Conservation (phyloP, 2,113 vertebrate genomes). For the Emydocephalus ijimae region DNA sequence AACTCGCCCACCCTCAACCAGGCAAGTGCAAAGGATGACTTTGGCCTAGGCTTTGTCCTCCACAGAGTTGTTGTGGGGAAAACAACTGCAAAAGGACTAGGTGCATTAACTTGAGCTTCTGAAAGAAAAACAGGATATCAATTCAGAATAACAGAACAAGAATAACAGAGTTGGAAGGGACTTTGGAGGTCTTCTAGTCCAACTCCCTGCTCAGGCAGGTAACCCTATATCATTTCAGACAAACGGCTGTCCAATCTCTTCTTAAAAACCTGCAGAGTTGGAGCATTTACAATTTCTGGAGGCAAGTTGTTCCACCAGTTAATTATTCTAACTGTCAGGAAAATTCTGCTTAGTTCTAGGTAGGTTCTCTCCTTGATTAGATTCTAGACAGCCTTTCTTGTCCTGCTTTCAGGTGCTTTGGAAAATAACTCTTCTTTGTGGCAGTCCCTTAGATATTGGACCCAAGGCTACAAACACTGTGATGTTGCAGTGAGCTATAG, state of each 20-base stretch:
- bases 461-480: not conserved
- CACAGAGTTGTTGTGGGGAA: not conserved
- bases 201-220: not conserved
- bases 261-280: no score
- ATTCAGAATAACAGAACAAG: not conserved
- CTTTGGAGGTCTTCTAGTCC: not conserved
- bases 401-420: no score
- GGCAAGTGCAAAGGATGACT: not conserved
- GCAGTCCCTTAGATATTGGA: not conserved
- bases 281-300: no score
- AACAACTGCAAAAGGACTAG: not conserved
- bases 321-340: no score
- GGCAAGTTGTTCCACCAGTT: no score
- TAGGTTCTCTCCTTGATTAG: no score
- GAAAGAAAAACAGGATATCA: not conserved
- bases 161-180: not conserved
- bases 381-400: no score
- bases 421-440: not conserved
- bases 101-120: not conserved
- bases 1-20: not conserved
- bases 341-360: no score
- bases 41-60: not conserved
- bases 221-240: not conserved
- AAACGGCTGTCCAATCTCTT: not conserved
- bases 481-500: not conserved